A percentile compares a stretch with the other conserved stretches of the same genome.
phyloP scores from a whole-genome alignment of 2,797 vertebrate species.

The Thaleichthys pacificus region DNA sequence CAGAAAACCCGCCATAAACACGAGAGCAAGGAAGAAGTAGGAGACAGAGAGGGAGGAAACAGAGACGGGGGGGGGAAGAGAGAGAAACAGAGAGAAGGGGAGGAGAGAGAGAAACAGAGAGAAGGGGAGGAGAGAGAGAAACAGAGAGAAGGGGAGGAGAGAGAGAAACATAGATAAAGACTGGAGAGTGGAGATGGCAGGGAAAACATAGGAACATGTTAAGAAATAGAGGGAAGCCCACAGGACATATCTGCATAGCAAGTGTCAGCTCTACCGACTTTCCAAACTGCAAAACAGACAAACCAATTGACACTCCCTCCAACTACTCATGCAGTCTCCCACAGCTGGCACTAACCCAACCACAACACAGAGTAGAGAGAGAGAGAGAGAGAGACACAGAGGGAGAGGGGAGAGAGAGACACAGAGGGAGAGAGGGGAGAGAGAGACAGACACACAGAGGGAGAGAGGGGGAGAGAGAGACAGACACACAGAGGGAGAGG shows the following conservation, averaged over 20 bases:
- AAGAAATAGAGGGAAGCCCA: conserved; percentile 12
- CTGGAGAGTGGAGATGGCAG: neutral
- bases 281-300: conserved; percentile 40
- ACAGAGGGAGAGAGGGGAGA: neutral
- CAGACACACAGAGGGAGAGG: neutral
- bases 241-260: conserved; percentile 39
- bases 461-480: neutral
- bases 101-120: conserved; percentile 6
- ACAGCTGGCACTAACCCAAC: neutral
- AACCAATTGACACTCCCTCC: neutral
- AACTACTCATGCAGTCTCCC: too few relatives aligned
- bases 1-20: conserved; percentile 33
- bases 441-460: too few relatives aligned
- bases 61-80: neutral
- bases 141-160: conserved; percentile 2
- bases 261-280: conserved; percentile 18
- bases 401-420: neutral
- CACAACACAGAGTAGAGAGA: neutral
- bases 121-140: neutral
- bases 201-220: conserved; percentile 4
- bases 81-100: neutral
- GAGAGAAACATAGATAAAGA: neutral
- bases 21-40: neutral
- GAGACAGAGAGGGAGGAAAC: conserved; percentile 7
- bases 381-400: neutral